Evolutionary conservation across 2,888 invertebrate species (phyloP).

Genomic region (Chirona hameri): DNA sequence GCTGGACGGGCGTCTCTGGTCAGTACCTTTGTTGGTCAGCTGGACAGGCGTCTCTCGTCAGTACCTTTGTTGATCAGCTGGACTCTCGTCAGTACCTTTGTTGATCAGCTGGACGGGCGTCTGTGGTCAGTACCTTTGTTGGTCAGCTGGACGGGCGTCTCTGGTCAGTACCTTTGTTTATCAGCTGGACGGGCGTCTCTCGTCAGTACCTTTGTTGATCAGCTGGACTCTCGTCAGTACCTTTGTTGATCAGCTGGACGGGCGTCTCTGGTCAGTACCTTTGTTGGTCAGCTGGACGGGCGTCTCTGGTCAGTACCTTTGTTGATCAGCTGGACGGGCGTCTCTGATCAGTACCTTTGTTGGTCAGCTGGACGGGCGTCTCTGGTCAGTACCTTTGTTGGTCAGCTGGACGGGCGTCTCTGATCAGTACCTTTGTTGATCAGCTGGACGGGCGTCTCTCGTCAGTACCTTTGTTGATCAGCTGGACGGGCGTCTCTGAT

Average conservation of each 20-base stretch:
- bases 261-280: background rate
- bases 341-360: conserved; percentile 25
- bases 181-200: too few species aligned
- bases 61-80: too few species aligned
- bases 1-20: too few species aligned
- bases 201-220: too few species aligned
- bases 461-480: too few species aligned
- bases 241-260: background rate
- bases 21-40: too few species aligned
- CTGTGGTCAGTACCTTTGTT: too few species aligned
- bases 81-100: background rate
- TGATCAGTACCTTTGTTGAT: conserved; percentile 45
- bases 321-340: conserved; percentile 42
- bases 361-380: conserved; percentile 46
- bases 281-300: background rate
- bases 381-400: conserved; percentile 47
- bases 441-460: too few species aligned
- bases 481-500: too few species aligned
- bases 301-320: background rate
- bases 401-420: conserved; percentile 48
- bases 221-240: background rate
- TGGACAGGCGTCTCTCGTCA: too few species aligned
- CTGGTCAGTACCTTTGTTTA: too few species aligned
- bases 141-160: too few species aligned
- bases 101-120: background rate